Base-by-base conservation (phyloP, 1,140 invertebrate species). In the Tetramorium simillimum region DNA sequence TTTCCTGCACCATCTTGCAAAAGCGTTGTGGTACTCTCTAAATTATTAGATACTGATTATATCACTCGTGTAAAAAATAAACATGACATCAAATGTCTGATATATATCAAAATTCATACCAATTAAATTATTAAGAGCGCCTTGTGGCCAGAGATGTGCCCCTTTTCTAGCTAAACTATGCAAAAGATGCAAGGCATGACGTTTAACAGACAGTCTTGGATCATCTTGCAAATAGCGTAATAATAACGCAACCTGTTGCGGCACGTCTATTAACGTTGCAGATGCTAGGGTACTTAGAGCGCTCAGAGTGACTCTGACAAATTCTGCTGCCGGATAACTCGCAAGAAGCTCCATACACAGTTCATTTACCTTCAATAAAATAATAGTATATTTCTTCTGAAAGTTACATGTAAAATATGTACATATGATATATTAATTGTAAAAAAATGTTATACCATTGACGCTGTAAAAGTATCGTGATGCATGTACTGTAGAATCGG, bases 401-500 rank as follows among this genome's bases (percentile, higher is more conserved):
- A 63, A 63, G 2, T 33, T 16, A n/a, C 3, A 60, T 18, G 7
- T 51, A 63, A 60, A 51, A 72, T 56, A n/a, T 75, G n/a, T n/a
- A n/a, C n/a, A 60, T 82, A 14, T 60, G 53, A 9, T 10, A 28
- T 21, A 43, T 16, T 60, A 75, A 21, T 28, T 14, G 2, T 2
- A 40, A 14, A 33, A 46, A 73, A 46, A 70, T 10, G 96, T n/a
- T n/a, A n/a, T 96, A 99, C 99, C 95, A 98, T 97, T 2, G 97
- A 96, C 10, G 98, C 97, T 14, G 98, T 98, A 40, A 96, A 96
- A 53, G 97, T 97, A 93, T 99, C 98, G 94, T 99, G 98, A 95
- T 99, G 98, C 97, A 99, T 99, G 91, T 99, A 98, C 89, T 99
- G 97, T 67, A 99, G 95, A 56, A 99, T 98, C 3, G 98, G 97